Evolutionary conservation across 2,113 vertebrate genomes (phyloP).

Genomic region (Stercorarius parasiticus): DNA sequence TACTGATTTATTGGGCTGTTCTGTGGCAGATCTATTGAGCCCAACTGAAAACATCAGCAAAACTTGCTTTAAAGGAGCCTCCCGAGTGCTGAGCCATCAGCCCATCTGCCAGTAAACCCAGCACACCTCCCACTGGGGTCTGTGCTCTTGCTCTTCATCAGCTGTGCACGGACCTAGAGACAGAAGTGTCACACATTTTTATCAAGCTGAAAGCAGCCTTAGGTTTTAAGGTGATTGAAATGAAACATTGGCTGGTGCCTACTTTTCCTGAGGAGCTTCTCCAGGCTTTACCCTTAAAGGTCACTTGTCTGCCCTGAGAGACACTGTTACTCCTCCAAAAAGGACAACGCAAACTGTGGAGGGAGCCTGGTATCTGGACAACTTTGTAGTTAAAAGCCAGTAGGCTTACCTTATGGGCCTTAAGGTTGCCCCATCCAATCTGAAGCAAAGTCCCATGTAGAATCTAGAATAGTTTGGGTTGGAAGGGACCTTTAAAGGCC

Average conservation of each 20-base stretch:
- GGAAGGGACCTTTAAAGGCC: neutral
- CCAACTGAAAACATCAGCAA: neutral
- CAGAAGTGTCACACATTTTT: neutral
- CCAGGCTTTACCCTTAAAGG: neutral
- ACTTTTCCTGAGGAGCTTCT: neutral
- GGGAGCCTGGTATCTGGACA: neutral
- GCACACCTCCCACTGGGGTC: fast-evolving
- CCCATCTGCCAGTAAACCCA: fast-evolving
- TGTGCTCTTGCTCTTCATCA: neutral
- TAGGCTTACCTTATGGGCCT: neutral
- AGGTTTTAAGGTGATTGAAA: neutral
- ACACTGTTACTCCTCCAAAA: neutral
- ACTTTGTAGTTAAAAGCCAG: neutral
- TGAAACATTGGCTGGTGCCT: neutral
- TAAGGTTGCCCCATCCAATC: neutral
- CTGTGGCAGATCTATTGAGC: neutral
- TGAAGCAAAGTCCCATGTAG: neutral
- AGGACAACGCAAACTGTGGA: neutral
- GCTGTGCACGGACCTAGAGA: neutral
- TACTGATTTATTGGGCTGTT: neutral
- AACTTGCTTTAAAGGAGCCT: neutral
- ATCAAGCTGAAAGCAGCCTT: neutral
- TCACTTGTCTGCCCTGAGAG: neutral
- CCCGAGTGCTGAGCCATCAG: neutral
- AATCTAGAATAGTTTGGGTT: neutral